phyloP scores from a whole-genome alignment of 1,140 invertebrate species.

The Phortica variegata region DNA sequence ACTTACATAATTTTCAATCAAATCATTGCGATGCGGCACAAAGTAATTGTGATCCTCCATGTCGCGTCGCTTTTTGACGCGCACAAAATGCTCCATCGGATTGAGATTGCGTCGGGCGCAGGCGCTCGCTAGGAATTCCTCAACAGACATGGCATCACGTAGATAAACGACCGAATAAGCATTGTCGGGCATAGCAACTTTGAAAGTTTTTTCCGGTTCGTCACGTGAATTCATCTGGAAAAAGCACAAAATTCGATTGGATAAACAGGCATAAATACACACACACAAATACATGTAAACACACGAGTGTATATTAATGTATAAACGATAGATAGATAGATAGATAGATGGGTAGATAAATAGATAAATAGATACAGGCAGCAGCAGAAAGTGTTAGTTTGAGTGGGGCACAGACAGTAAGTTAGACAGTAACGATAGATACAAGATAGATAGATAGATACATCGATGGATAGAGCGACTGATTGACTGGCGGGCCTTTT shows the following conservation, averaged over 20 bases:
- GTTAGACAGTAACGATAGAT: too few relatives aligned
- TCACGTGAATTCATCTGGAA: conserved; percentile 75
- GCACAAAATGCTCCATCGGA: conserved; percentile 92
- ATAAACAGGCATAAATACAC: conserved; percentile 36
- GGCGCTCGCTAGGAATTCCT: conserved; percentile 89
- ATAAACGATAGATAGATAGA: too few relatives aligned
- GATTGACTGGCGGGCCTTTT: too few relatives aligned
- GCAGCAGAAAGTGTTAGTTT: too few relatives aligned
- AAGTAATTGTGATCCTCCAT: conserved; percentile 96
- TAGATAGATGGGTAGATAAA: too few relatives aligned
- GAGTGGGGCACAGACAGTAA: too few relatives aligned
- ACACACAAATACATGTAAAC: conserved; percentile 12
- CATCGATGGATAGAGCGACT: too few relatives aligned
- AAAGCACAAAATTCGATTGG: conserved; percentile 54
- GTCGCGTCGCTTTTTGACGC: conserved; percentile 90
- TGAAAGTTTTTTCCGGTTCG: conserved; percentile 81
- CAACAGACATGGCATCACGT: conserved; percentile 88
- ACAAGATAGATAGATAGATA: too few relatives aligned
- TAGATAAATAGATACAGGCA: too few relatives aligned
- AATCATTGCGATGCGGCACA: conserved; percentile 86
- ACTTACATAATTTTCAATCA: conserved; percentile 94
- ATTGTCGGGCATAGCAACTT: conserved; percentile 85
- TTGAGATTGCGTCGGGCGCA: conserved; percentile 88
- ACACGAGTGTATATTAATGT: neutral
- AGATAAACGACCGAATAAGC: conserved; percentile 78